Evolutionary conservation across 2,797 vertebrate species (phyloP), one percentile per base, ranked within the genome.

Genomic region (Pseudochromis fuscus): DNA sequence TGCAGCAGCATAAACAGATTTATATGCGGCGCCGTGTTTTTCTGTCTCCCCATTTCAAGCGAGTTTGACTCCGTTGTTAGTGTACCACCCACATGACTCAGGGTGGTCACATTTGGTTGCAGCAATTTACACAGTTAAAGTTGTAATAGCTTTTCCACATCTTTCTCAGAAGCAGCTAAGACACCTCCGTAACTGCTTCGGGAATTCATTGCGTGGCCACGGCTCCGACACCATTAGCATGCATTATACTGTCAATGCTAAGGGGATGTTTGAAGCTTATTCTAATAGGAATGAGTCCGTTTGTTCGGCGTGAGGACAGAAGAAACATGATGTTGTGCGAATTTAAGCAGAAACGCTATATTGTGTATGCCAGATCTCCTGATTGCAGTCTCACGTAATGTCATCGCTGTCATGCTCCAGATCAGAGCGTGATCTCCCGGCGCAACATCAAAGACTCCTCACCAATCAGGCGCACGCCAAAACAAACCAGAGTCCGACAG

Each of bases 101-200:
- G 53, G 73, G 61, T 81, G 79, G 81, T 83, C 82, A 79, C 83
- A 87, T 89, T 88, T 75, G 79, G 64, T 83, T 82, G 76, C 67
- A 51, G 81, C 74, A 90, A 87, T 89, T 90, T 87, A 75, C 72
- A 84, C 75, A 67, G 79, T 86, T 90, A 82, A 86, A 78, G 66
- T 74, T 85, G 67, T 88, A 88, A 92, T 86, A 58, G 83, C 80
- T 75, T 90, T 88, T 78, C 71, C 70, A 65, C 71, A 68, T 85
- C 69, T 88, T 81, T 40, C 64, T 78, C 71, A 52, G 67, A 86
- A 88, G 73, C 65, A 72, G 67, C 73, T 31, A 79, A 72, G 86
- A 88, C 86, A 87, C 77, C 75, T 79, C 72, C 71, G 79, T 90
- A 90, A 88, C 83, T 86, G 86, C 85, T 86, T 78, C 53, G 76